phyloP scores from a whole-genome alignment of 1,140 invertebrate species.

The Drosophila gunungcola region DNA sequence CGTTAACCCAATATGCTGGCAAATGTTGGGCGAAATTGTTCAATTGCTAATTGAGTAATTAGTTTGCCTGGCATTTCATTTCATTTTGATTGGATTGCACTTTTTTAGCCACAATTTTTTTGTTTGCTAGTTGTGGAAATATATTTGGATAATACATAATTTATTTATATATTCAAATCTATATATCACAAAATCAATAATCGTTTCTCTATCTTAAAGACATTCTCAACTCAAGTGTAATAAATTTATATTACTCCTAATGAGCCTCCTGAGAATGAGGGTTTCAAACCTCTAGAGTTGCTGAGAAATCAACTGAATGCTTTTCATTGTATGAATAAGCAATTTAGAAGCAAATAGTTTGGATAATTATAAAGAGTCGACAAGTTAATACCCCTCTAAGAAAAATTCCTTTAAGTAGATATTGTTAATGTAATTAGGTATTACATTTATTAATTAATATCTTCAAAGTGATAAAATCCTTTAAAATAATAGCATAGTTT shows the following conservation, averaged over 20 bases:
- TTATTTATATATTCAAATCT: too few species aligned
- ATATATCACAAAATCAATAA: too few species aligned
- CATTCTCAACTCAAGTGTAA: neutral
- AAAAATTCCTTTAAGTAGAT: too few species aligned
- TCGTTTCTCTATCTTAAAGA: neutral
- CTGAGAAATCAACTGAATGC: neutral
- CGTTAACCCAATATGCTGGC: slow-evolving; percentile 35
- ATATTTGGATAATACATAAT: neutral
- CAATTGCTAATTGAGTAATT: slow-evolving; percentile 41
- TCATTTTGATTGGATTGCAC: slow-evolving; percentile 36
- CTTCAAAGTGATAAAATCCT: too few species aligned
- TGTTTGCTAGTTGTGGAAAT: slow-evolving; percentile 38
- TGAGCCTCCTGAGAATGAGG: neutral
- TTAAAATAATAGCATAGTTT: too few species aligned
- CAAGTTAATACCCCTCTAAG: neutral
- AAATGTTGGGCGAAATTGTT: slow-evolving; percentile 12
- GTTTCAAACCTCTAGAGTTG: neutral
- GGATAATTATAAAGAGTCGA: neutral
- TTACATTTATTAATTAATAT: too few species aligned
- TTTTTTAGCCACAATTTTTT: slow-evolving; percentile 6
- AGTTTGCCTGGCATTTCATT: slow-evolving; percentile 46
- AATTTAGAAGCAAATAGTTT: neutral
- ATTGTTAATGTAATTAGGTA: too few species aligned
- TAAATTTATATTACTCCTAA: neutral
- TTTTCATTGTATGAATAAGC: neutral